Evolutionary conservation across 1,140 invertebrate genomes (phyloP).

Genomic region (Ganaspis sp.): DNA sequence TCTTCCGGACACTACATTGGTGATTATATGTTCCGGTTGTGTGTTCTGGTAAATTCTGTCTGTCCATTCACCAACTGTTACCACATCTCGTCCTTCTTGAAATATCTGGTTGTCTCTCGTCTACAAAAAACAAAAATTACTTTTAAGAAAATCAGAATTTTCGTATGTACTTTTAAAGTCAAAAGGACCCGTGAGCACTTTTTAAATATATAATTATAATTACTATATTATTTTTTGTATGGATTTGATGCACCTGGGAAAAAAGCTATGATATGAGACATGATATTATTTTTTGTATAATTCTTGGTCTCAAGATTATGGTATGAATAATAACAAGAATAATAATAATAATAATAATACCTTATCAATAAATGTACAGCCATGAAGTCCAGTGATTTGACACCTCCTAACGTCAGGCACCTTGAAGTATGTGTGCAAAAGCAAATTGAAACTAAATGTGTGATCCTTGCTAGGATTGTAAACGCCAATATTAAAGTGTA

Average conservation of each 20-base stretch:
- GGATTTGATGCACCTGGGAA: no score
- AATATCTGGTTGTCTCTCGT: conserved; percentile 88
- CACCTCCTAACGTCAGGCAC: conserved; percentile 93
- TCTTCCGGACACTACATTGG: conserved; percentile 92
- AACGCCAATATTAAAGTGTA: conserved; percentile 94
- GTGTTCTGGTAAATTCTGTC: conserved; percentile 96
- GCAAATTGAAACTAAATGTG: conserved; percentile 93
- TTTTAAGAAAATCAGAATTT: conserved; percentile 25
- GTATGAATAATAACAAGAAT: no score
- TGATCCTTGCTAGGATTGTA: conserved; percentile 94
- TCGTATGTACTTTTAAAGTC: not conserved
- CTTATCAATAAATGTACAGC: conserved; percentile 95
- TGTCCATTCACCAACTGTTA: conserved; percentile 93
- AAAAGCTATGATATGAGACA: no score
- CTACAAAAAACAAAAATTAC: conserved; percentile 72
- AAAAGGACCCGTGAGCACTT: no score
- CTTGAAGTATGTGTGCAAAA: conserved; percentile 97
- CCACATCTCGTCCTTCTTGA: conserved; percentile 91
- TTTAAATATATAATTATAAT: no score
- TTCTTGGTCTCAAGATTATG: no score
- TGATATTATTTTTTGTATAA: no score
- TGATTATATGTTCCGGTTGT: conserved; percentile 93
- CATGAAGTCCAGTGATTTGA: conserved; percentile 93
- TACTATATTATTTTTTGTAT: no score
- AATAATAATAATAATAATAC: conserved; percentile 78